Percentiles rank a stretch among this genome's conserved stretches.
phyloP scores from a whole-genome alignment of 2,797 vertebrate genomes.

The Chelidonichthys spinosus region DNA sequence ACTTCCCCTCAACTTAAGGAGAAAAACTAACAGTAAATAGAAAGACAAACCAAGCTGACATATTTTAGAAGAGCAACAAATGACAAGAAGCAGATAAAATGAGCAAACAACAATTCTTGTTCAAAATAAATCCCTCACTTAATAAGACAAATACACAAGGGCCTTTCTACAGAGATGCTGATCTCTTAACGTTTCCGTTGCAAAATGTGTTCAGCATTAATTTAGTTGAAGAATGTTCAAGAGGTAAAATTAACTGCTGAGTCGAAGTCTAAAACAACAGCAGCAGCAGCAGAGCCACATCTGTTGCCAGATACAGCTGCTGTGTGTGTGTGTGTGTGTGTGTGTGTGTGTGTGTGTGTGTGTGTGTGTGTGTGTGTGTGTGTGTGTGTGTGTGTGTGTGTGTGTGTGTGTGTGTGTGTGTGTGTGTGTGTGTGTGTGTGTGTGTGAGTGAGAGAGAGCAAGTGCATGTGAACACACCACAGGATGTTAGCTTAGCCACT shows the following conservation, averaged over 20 bases:
- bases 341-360: slow-evolving; percentile 8
- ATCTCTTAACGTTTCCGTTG: neutral
- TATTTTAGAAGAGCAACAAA: neutral
- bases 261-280: slow-evolving; percentile 21
- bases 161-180: neutral
- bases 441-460: slow-evolving; percentile 17
- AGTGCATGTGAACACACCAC: slow-evolving; percentile 36
- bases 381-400: slow-evolving; percentile 20
- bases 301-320: slow-evolving; percentile 26
- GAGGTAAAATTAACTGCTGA: slow-evolving; percentile 50
- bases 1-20: neutral
- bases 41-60: neutral
- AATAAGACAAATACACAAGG: neutral
- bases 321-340: slow-evolving; percentile 20
- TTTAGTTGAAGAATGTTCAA: slow-evolving; percentile 30
- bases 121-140: neutral
- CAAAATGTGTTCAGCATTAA: slow-evolving; percentile 10
- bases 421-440: slow-evolving; percentile 36
- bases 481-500: slow-evolving; percentile 81
- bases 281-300: slow-evolving; percentile 44
- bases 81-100: neutral
- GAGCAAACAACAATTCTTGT: neutral
- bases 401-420: slow-evolving; percentile 11
- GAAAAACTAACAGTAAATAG: neutral
- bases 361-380: slow-evolving; percentile 35